These are phyloP conservation scores for Neopelma chrysocephalum DNA, from an alignment of 2,797 vertebrate species.

Conservation along the genomic window DNA sequence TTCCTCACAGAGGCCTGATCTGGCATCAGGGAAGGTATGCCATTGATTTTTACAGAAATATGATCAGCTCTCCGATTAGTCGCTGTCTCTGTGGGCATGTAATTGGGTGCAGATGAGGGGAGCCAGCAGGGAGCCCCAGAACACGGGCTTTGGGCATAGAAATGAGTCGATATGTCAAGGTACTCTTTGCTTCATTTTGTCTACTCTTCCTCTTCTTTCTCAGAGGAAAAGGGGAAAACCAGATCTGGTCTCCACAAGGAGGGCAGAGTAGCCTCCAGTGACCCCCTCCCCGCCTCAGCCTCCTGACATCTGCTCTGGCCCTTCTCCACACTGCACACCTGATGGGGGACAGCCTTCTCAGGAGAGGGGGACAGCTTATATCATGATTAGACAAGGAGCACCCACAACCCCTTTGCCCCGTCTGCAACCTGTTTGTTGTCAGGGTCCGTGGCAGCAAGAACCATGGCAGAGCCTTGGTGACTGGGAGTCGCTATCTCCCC, in stretches of 20 bases:
- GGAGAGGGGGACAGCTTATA: neutral
- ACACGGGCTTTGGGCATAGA: neutral
- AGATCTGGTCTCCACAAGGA: rapidly evolving
- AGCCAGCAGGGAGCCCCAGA: neutral
- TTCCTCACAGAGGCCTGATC: neutral
- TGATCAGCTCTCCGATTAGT: neutral
- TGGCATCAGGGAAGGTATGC: neutral
- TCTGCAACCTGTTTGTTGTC: neutral
- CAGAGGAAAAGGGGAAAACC: neutral
- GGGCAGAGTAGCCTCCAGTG: neutral
- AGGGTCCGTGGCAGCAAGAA: neutral
- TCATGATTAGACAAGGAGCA: neutral
- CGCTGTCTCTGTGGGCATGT: neutral
- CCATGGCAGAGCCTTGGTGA: neutral
- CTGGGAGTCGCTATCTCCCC: neutral
- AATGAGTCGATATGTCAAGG: neutral
- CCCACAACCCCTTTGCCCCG: neutral
- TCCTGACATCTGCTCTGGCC: neutral
- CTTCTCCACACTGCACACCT: neutral
- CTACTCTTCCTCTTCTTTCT: neutral
- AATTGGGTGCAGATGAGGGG: neutral
- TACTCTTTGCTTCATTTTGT: neutral
- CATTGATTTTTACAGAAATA: neutral
- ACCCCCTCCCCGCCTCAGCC: neutral
- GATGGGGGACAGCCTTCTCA: neutral